A percentile compares a stretch with the other conserved stretches of the same genome.
These are phyloP conservation scores for Bothrops jararaca DNA, from an alignment of 2,113 vertebrate species.

Conservation along the genomic window DNA sequence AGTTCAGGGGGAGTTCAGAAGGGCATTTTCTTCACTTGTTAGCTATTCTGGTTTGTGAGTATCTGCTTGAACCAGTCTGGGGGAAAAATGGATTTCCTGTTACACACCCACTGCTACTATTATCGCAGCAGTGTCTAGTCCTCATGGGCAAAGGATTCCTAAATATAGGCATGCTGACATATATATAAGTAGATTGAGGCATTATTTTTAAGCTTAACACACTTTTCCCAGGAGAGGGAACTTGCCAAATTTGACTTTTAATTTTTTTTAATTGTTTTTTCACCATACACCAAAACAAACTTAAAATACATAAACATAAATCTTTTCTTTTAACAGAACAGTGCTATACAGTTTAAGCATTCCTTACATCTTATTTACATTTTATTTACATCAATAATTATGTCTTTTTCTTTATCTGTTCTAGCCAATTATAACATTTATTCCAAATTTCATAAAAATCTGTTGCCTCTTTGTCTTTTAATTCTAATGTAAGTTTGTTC, in stretches of 20 bases:
- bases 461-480: too few relatives aligned
- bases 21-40: constrained; percentile 55
- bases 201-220: constrained; percentile 37
- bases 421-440: too few relatives aligned
- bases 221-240: constrained; percentile 21
- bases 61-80: constrained; percentile 47
- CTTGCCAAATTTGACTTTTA: constrained; percentile 17
- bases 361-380: too few relatives aligned
- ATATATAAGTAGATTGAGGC: constrained; percentile 32
- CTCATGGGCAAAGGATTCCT: background rate
- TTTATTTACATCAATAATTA: too few relatives aligned
- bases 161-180: background rate
- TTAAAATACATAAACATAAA: too few relatives aligned
- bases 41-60: constrained; percentile 63
- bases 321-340: too few relatives aligned
- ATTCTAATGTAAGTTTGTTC: too few relatives aligned
- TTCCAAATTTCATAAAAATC: too few relatives aligned
- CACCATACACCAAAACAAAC: too few relatives aligned
- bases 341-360: too few relatives aligned
- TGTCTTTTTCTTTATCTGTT: too few relatives aligned
- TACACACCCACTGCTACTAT: constrained; percentile 57
- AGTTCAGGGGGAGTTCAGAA: constrained; percentile 52
- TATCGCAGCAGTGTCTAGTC: constrained; percentile 22
- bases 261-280: too few relatives aligned
- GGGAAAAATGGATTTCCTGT: constrained; percentile 49